phyloP scores from a whole-genome alignment of 2,113 vertebrate species.

The Tragelaphus strepsiceros region DNA sequence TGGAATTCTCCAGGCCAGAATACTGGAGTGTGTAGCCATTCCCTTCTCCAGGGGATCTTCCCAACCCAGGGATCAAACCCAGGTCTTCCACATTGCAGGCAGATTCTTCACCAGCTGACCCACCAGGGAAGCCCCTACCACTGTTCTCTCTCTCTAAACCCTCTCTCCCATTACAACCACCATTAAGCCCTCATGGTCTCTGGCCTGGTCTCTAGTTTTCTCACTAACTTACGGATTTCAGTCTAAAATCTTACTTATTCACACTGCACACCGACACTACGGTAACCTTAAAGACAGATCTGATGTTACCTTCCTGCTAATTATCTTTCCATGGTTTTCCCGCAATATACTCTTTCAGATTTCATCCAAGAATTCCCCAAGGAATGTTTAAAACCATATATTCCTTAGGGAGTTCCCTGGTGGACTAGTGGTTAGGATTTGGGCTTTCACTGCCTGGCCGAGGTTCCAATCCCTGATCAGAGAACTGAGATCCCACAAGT shows the following conservation, averaged over 20 bases:
- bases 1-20: background rate
- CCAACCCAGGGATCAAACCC: background rate
- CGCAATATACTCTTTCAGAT: background rate
- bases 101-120: background rate
- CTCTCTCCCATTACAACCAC: background rate
- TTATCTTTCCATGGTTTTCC: background rate
- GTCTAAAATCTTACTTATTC: background rate
- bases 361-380: background rate
- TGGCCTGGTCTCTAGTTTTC: background rate
- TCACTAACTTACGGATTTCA: background rate
- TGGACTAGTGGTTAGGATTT: background rate
- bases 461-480: background rate
- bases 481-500: background rate
- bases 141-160: background rate
- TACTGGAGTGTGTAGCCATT: background rate
- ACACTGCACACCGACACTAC: background rate
- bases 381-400: slow-evolving; percentile 9
- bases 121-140: background rate
- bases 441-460: background rate
- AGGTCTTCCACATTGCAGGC: background rate
- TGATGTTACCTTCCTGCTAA: background rate
- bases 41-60: background rate
- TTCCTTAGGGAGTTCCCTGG: background rate
- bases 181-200: background rate
- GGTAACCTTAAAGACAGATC: slow-evolving; percentile 6